Percentiles rank a stretch among this genome's conserved stretches.
These are phyloP conservation scores for Heterotis niloticus DNA, from an alignment of 2,113 vertebrate species.

Conservation along the genomic window DNA sequence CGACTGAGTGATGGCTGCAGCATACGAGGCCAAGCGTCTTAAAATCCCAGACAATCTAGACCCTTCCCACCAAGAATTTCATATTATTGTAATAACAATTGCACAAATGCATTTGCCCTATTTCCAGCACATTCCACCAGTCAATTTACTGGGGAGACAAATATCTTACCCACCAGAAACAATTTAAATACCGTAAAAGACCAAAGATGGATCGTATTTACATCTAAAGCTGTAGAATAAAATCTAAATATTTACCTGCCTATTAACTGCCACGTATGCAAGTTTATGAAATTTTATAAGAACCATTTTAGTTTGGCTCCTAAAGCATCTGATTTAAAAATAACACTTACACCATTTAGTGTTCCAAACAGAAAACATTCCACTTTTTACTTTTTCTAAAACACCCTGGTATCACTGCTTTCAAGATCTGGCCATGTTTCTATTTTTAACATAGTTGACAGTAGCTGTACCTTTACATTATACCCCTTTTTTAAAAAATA, in stretches of 20 bases:
- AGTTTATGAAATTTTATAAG: slow-evolving; percentile 44
- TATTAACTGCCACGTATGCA: slow-evolving; percentile 49
- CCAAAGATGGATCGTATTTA: slow-evolving; percentile 53
- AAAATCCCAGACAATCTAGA: slow-evolving; percentile 50
- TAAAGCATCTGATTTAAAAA: slow-evolving; percentile 44
- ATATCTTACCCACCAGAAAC: slow-evolving; percentile 31
- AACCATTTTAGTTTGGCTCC: slow-evolving; percentile 36
- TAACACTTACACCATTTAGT: neutral
- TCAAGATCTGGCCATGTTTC: no score
- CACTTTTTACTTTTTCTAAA: neutral
- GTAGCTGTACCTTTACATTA: no score
- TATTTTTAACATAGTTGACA: no score
- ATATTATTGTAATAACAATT: slow-evolving; percentile 11
- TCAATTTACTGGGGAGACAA: neutral
- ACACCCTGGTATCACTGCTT: no score
- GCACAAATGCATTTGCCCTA: neutral
- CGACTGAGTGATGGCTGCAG: slow-evolving; percentile 45
- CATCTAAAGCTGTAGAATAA: slow-evolving; percentile 46
- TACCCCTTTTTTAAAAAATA: no score
- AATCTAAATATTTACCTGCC: slow-evolving; percentile 61
- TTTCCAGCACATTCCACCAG: neutral
- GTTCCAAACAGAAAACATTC: slow-evolving; percentile 31
- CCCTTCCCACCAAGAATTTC: slow-evolving; percentile 8
- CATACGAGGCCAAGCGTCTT: slow-evolving; percentile 45
- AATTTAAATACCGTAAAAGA: slow-evolving; percentile 33